Base-by-base conservation (phyloP, 2,888 invertebrate genomes). In the Geotrupes spiniger region DNA sequence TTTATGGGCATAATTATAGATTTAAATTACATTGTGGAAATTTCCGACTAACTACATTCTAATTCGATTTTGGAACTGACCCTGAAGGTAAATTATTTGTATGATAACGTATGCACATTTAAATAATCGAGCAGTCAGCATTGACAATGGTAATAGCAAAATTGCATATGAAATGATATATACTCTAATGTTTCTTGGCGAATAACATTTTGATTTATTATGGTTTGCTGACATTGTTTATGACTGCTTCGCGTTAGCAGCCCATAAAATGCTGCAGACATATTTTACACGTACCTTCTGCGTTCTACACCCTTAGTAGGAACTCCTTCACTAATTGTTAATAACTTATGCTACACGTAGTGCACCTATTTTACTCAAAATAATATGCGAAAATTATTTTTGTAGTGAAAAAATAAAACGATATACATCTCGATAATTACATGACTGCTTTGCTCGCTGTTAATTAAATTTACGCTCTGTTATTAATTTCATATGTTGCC, bases 281-380 rank as follows among this genome's bases (percentile, higher is more conserved):
- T 29, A 42, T 47, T 47, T 47, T 47, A 37, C 42, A 40, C 41
- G 33, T 41, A 36, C 41, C 31, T 46, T 46, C 26, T 33, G 42
- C 28, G 15, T 33, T 33, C 15, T 33, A 33, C 33, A 33, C 33
- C 33, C 11, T 33, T 33, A 33, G 14, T 33, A 33, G 33, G 14
- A 33, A 33, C 33, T 33, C 14, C 29, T 29, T 15, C n/a, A 33
- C 33, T 33, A 33, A 33, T 33, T 33, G 33, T 33, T 33, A 33
- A 33, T 33, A 33, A 33, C 33, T 33, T 33, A 33, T 9, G 33
- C 33, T 33, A 33, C 33, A 33, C 33, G 14, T 33, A 33, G 11
- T 12, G 33, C 15, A 33, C 33, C 9, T 33, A 21, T 21, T 21
- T 21, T 21, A 21, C 21, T 21, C 21, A 4, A 21, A 21, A 21